Evolutionary conservation across 2,888 invertebrate species (phyloP), one percentile per base, ranked within the genome.

Genomic region (Poecilobothrus nobilitatus): DNA sequence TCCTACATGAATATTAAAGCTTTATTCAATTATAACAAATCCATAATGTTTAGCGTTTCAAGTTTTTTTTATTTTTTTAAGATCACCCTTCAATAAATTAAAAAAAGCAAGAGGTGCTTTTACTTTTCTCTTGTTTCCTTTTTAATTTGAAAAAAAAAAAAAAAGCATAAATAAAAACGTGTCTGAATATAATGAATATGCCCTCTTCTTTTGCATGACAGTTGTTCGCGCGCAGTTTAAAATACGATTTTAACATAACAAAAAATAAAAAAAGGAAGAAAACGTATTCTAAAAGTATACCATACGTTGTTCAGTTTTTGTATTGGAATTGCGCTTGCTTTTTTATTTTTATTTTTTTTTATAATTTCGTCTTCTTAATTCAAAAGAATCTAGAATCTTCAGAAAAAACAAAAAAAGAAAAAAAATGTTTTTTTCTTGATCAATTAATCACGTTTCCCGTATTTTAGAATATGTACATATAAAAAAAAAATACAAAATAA

Each of bases 361-460:
- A 41, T 41, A 6, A 15, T 41, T 15, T n/a, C n/a, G 41, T 41
- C 2, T 41, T 41, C 7, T 53, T 5, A 18, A n/a, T 53, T 53
- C 37, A 53, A 53, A 53, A 18, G 53, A 53, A 53, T 53, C 53
- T 53, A 18, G 53, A 53, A 53, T 53, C 53, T 53, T 53, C 53
- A 53, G n/a, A 18, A 53, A 53, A 37, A 37, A 37, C 2, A 53
- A 53, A 2, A 4, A 18, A 2, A 2, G 6, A 37, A 37, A 53
- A 53, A 2, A 4, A 18, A 2, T 18, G 6, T 53, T 18, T 53
- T 53, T 53, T 53, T 53, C 18, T 53, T n/a, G n/a, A 53, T 53
- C 53, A 53, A 53, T 53, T 53, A 53, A 53, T 53, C 53, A 53
- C 53, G 53, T 53, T 53, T 53, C 53, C 53, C 53, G 53, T 18